phyloP scores from a whole-genome alignment of 2,113 vertebrate species.

The Sprattus sprattus region DNA sequence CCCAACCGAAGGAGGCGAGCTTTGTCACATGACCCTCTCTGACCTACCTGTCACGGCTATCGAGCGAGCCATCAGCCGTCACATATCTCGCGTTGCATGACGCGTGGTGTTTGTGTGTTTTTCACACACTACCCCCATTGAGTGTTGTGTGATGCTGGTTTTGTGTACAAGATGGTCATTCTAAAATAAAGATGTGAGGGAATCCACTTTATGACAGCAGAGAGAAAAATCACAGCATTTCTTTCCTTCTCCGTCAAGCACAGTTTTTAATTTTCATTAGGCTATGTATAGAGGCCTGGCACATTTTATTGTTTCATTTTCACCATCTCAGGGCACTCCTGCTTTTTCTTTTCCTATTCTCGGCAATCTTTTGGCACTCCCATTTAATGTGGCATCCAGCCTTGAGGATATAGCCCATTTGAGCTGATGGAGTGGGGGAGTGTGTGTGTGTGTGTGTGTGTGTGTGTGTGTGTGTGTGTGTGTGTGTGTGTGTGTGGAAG shows the following conservation, averaged over 20 bases:
- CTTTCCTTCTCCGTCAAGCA: not conserved
- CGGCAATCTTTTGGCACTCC: slow-evolving; percentile 3
- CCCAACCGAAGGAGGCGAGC: not conserved
- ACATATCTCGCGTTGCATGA: not conserved
- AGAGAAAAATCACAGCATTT: not conserved
- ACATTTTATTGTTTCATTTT: slow-evolving; percentile 26
- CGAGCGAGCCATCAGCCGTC: not conserved
- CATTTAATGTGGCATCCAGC: slow-evolving; percentile 44
- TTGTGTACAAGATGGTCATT: not conserved
- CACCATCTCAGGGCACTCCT: slow-evolving; percentile 18
- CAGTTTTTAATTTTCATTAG: not conserved
- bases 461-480: not conserved
- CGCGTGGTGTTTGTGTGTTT: not conserved
- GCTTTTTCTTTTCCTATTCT: slow-evolving; percentile 26
- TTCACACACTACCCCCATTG: not conserved
- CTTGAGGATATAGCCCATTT: slow-evolving; percentile 43
- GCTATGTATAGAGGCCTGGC: not conserved
- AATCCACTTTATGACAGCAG: not conserved
- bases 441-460: not conserved
- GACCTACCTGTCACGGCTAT: not conserved
- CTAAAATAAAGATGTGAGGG: not conserved
- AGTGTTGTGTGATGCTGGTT: not conserved
- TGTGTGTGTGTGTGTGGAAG: slow-evolving; percentile 8
- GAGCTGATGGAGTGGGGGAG: not conserved
- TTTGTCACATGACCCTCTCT: not conserved